Percentiles rank a stretch among this genome's conserved stretches.
These are phyloP conservation scores for Beaufortia kweichowensis DNA, from an alignment of 2,113 vertebrate species.

Conservation along the genomic window DNA sequence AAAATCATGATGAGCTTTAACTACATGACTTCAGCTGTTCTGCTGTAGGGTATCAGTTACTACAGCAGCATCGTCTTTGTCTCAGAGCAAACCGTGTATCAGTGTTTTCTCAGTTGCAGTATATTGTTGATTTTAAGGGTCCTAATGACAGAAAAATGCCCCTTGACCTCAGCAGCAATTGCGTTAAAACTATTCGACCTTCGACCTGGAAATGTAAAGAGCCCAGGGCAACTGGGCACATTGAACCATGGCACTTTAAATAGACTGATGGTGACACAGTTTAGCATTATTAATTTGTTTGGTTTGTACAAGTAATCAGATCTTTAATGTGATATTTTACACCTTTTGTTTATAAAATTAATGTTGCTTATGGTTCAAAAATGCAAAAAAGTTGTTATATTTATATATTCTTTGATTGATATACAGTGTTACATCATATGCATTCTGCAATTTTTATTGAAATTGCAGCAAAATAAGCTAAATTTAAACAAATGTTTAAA, in stretches of 20 bases:
- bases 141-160: slow-evolving; percentile 40
- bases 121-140: slow-evolving; percentile 43
- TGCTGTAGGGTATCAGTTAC: background rate
- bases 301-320: background rate
- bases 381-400: too few species aligned
- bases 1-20: slow-evolving; percentile 39
- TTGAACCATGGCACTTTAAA: slow-evolving; percentile 55
- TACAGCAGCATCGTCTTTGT: slow-evolving; percentile 2
- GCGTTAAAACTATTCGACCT: slow-evolving; percentile 63
- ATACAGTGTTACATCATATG: too few species aligned
- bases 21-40: slow-evolving; percentile 18
- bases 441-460: too few species aligned
- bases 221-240: slow-evolving; percentile 45
- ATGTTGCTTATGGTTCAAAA: background rate
- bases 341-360: background rate
- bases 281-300: slow-evolving; percentile 54
- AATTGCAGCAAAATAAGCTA: too few species aligned
- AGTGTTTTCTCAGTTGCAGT: slow-evolving; percentile 44
- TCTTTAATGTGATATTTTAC: background rate
- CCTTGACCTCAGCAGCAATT: slow-evolving; percentile 54
- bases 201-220: slow-evolving; percentile 58
- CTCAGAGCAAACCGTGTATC: background rate
- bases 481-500: too few species aligned
- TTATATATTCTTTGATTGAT: too few species aligned
- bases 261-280: slow-evolving; percentile 18